Base-by-base conservation (phyloP, 2,888 invertebrate species). In the Leucoptera coffeella region DNA sequence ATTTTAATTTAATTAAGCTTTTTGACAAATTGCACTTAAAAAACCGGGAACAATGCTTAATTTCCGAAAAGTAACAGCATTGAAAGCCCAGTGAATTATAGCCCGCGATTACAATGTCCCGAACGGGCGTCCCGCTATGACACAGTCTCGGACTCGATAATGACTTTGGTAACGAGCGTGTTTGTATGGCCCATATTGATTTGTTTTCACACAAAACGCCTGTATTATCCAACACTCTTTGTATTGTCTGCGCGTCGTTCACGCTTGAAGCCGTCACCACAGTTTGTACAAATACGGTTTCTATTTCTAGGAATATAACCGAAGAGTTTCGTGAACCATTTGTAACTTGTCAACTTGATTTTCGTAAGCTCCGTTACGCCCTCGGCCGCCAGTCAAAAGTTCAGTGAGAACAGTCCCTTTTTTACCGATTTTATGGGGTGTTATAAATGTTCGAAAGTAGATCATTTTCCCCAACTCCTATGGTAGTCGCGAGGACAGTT, bases 211-310 rank as follows among this genome's bases (percentile, higher is more conserved):
- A 57, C 59, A 60, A 56, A 60, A n/a, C n/a, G 61, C 45, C 61
- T 40, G 48, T 42, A 24, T 30, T 30, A 26, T 30, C 2, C 23
- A 50, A 67, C 67, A 61, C 67, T 65, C 60, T 42, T 39, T 42
- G 43, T 38, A 45, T 58, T 58, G 59, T 60, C n/a, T n/a, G n/a
- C 36, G 32, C 28, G 14, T 37, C 37, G 39, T 42, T 38, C 42
- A 53, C 45, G 51, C 37, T 41, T n/a, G 43, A 37, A 51, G 52
- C 49, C 40, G 39, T 50, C 54, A 61, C 65, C 67, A 45, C 67
- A 67, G 54, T 61, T 50, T 54, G 67, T 65, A 62, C 61, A 64
- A 62, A 65, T 64, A 67, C 55, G 65, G 67, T 67, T 65, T 60
- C 50, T 35, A 43, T 50, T 65, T 69, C 67, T 56, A 32, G 45